Evolutionary conservation across 2,797 vertebrate species (phyloP), one percentile per base, ranked within the genome.

Genomic region (Rachycentron canadum): DNA sequence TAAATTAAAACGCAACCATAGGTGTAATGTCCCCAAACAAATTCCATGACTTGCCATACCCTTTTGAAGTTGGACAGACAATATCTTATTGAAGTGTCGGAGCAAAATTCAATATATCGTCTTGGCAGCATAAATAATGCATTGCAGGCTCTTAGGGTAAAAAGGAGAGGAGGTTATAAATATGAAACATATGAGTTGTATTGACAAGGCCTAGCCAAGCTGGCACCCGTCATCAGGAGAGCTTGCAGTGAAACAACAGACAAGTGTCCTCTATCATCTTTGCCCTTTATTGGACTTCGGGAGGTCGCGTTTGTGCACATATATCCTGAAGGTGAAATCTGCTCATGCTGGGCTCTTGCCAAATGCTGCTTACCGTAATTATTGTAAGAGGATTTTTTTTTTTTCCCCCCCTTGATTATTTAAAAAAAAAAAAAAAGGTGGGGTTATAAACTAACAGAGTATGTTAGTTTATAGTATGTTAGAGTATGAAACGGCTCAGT

Each of bases 41-140:
- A 79, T 67, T 41, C 59, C 61, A 14, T 40, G 63, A 66, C 80
- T 69, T 28, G 25, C 52, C 59, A 11, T 13, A 38, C 8, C 40
- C 23, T 17, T 50, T 26, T 70, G 67, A 47, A 78, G 78, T 72
- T 67, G 43, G 68, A 76, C 67, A 70, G 85, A 87, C 82, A 65
- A 62, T 43, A 84, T 84, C 69, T 83, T 68, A 85, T 83, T 78
- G 75, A 87, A 86, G 86, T 86, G 87, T 91, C 70, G 61, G 84
- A 63, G 79, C 57, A 88, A 84, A 91, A 91, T 90, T 89, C 91
- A 86, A 91, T 94, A 90, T 66, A 82, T 84, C 32, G 78, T 90
- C 86, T 81, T 67, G 76, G 84, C 55, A 14, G 68, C 90, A 92
- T 94, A 84, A 93, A 94, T 95, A 95, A 95, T 95, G 90, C 89